Evolutionary conservation across 1,140 invertebrate species (phyloP).

Genomic region (Drosophila eugracilis): DNA sequence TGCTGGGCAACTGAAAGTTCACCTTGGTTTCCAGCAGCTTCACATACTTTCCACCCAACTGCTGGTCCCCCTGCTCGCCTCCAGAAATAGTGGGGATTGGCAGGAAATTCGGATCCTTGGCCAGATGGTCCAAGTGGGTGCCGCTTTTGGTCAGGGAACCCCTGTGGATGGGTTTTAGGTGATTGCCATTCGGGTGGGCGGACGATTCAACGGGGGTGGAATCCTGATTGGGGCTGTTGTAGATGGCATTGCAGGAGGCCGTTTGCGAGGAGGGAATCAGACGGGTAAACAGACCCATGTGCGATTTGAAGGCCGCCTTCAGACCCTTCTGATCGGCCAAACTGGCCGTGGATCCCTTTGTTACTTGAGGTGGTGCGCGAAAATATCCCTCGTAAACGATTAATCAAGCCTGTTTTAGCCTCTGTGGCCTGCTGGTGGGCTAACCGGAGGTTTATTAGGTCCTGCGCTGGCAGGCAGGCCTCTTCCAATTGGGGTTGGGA

Average conservation of each 20-base stretch:
- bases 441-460: constrained; percentile 87
- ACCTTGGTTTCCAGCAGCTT: constrained; percentile 87
- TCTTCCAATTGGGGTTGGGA: constrained; percentile 89
- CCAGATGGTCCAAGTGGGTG: constrained; percentile 71
- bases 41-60: constrained; percentile 58
- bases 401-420: constrained; percentile 86
- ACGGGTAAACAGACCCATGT: constrained; percentile 90
- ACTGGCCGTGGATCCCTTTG: constrained; percentile 86
- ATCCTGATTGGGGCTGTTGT: constrained; percentile 75
- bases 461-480: constrained; percentile 85
- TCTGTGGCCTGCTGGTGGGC: constrained; percentile 85
- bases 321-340: constrained; percentile 87
- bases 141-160: constrained; percentile 87
- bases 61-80: constrained; percentile 8
- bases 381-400: constrained; percentile 84
- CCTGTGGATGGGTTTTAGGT: constrained; percentile 85
- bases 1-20: constrained; percentile 88
- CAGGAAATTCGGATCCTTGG: constrained; percentile 77
- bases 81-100: constrained; percentile 78
- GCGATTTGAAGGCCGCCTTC: constrained; percentile 88
- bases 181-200: constrained; percentile 56
- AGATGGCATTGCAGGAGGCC: constrained; percentile 87
- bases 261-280: constrained; percentile 88
- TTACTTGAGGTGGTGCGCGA: constrained; percentile 77
- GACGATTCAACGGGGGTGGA: background rate